Conservation (phyloP, 2,113 vertebrate species). For the Trachemys scripta region DNA sequence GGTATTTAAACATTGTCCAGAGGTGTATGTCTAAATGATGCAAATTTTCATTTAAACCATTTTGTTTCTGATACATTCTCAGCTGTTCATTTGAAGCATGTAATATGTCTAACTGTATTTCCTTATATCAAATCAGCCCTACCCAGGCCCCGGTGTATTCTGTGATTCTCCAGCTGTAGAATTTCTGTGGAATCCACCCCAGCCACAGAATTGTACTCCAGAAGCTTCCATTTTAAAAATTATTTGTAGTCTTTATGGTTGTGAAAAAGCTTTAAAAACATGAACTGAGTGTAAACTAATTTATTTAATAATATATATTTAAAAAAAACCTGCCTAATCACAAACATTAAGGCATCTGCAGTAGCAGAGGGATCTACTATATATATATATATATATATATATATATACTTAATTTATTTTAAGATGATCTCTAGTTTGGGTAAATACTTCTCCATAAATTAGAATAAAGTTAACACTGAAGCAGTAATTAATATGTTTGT, state of each 20-base stretch:
- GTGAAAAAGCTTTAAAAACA: not conserved
- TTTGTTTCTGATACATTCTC: not conserved
- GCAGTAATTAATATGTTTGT: not conserved
- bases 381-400: not conserved
- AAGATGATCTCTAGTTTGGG: not conserved
- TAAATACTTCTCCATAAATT: rapidly evolving
- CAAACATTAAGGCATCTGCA: not conserved
- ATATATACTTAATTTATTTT: not conserved
- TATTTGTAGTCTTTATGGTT: not conserved
- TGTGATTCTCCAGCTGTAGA: not conserved
- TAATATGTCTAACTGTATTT: not conserved
- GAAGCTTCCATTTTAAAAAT: constrained; percentile 10
- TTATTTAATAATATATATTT: not conserved
- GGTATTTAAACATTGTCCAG: too few relatives aligned
- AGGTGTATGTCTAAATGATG: not conserved
- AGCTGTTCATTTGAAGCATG: not conserved
- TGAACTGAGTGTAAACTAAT: not conserved
- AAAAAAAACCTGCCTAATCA: not conserved
- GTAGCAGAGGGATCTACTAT: rapidly evolving
- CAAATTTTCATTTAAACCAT: not conserved
- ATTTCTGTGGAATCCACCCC: not conserved
- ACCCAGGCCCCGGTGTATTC: not conserved
- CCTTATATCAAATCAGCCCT: not conserved
- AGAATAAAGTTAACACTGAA: not conserved
- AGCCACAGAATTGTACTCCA: not conserved